Base-by-base conservation (phyloP, 1,140 invertebrate species). In the Elymnias hypermnestra region DNA sequence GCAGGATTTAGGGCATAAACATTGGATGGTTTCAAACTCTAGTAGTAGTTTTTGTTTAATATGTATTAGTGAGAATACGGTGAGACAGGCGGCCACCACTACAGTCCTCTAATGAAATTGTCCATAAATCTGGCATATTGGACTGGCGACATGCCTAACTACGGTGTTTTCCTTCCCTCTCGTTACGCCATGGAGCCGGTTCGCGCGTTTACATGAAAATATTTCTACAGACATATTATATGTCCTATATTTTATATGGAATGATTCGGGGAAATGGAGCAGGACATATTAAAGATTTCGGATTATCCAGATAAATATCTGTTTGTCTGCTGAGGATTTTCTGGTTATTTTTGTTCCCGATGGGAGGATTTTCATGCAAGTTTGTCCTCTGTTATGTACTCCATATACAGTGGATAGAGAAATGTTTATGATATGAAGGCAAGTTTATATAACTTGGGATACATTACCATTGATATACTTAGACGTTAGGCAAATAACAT, bases 41-140 rank as follows among this genome's bases (percentile, higher is more conserved):
- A n/a, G n/a, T n/a, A n/a, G n/a, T n/a, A n/a, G n/a, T n/a, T n/a
- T n/a, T n/a, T n/a, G n/a, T n/a, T n/a, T n/a, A n/a, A n/a, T n/a
- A n/a, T n/a, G n/a, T n/a, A n/a, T n/a, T n/a, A n/a, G n/a, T 28
- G 2, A 9, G 49, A 26, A 1, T 17, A 37, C 59, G 47, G 63
- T 74, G 63, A 59, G n/a, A 55, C 7, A 9, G 14, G 8, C 31
- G n/a, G 17, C 36, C 49, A 8, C 9, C 35, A 38, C 25, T 50
- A 52, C 45, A 70, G 54, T 67, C 52, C 61, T 65, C 64, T 74
- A 74, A 74, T 70, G 68, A 72, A 72, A 70, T 72, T 60, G 65
- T 72, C 72, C 63, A 74, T 74, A 72, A 74, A 72, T 74, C 72
- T 62, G 54, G 53, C 65, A 70, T 72, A 74, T 74, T 70, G 66